Evolutionary conservation across 2,888 invertebrate genomes (phyloP).

Genomic region (Lasioglossum oenotherae): DNA sequence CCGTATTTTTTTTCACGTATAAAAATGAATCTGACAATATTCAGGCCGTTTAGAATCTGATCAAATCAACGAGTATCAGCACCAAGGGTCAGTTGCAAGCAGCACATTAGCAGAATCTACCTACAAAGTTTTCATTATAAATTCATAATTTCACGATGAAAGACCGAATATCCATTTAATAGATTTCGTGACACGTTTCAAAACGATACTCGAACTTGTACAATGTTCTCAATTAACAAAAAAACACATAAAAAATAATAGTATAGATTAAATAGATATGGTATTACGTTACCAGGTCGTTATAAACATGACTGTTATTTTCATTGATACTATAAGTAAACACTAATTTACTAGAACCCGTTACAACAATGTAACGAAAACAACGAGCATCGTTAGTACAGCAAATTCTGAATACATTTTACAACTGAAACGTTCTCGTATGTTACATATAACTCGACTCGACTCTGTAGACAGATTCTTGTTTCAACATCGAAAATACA

Average conservation of each 20-base stretch:
- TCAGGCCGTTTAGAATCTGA: constrained; percentile 47
- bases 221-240: constrained; percentile 32
- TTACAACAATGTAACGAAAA: constrained; percentile 35
- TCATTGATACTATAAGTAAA: constrained; percentile 42
- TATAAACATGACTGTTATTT: constrained; percentile 14
- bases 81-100: constrained; percentile 45
- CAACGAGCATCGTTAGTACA: constrained; percentile 36
- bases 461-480: constrained; percentile 70
- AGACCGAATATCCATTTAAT: constrained; percentile 6
- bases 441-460: constrained; percentile 42
- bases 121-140: constrained; percentile 52
- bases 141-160: constrained; percentile 22
- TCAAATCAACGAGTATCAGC: constrained; percentile 58
- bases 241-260: constrained; percentile 42
- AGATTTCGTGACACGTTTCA: constrained; percentile 17
- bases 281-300: constrained; percentile 20
- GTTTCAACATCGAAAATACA: constrained; percentile 65
- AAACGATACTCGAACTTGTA: constrained; percentile 33
- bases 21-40: constrained; percentile 49
- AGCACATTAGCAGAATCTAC: constrained; percentile 57
- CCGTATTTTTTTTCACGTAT: constrained; percentile 22
- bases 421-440: constrained; percentile 35
- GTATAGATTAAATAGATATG: constrained; percentile 47
- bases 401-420: constrained; percentile 35
- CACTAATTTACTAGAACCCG: constrained; percentile 26